phyloP scores from a whole-genome alignment of 1,140 invertebrate genomes.

The Psix sp. region DNA sequence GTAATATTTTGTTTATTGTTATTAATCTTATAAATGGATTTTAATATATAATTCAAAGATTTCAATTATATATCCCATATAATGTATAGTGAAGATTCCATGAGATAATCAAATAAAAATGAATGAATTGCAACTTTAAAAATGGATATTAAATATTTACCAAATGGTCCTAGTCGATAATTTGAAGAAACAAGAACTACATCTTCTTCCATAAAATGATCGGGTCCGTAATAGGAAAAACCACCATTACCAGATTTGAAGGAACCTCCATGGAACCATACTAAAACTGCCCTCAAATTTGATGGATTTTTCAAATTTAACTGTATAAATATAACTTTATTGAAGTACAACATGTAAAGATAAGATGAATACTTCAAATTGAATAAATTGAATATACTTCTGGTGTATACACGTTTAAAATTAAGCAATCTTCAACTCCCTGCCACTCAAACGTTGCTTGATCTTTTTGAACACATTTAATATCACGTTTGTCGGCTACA shows the following conservation, averaged over 20 bases:
- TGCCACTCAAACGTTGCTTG: neutral
- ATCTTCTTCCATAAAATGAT: constrained; percentile 80
- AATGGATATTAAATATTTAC: too few relatives aligned
- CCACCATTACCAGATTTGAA: constrained; percentile 54
- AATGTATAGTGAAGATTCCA: too few relatives aligned
- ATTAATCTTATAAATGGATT: too few relatives aligned
- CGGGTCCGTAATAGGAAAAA: constrained; percentile 77
- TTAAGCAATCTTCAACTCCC: constrained; percentile 69
- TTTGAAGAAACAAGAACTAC: constrained; percentile 83
- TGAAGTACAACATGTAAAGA: neutral
- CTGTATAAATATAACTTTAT: constrained; percentile 9
- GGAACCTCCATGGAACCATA: constrained; percentile 66
- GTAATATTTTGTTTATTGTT: too few relatives aligned
- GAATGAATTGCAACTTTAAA: too few relatives aligned
- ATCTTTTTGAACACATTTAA: constrained; percentile 22
- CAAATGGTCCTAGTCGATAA: constrained; percentile 81
- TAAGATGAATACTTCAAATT: constrained; percentile 1
- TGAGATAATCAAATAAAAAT: neutral
- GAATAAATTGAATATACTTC: constrained; percentile 47
- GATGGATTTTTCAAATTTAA: constrained; percentile 12
- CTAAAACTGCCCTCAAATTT: constrained; percentile 26
- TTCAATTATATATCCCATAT: too few relatives aligned
- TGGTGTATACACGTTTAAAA: constrained; percentile 69
- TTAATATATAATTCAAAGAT: too few relatives aligned
- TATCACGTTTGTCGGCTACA: constrained; percentile 6